phyloP scores from a whole-genome alignment of 30 jellyfish, hydroid and myxozoan species.

The Turritopsis dohrnii region DNA sequence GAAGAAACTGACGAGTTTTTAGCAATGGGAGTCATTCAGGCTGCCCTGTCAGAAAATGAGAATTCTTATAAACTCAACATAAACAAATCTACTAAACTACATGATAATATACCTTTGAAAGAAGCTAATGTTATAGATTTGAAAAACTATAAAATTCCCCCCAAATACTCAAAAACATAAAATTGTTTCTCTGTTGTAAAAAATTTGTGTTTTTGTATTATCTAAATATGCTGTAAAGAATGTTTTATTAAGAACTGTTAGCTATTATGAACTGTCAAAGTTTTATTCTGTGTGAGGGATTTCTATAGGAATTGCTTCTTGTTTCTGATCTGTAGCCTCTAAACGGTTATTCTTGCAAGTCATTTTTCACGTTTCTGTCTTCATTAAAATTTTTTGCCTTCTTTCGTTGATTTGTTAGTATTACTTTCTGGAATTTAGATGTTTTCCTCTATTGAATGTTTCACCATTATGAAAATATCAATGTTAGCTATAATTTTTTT shows the following conservation, averaged over 20 bases:
- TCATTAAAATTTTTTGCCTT: too few species aligned
- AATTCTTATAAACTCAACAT: slow-evolving; percentile 28
- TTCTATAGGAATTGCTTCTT: not conserved
- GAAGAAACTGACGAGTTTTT: slow-evolving; percentile 36
- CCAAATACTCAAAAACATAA: not conserved
- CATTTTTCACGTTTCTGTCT: too few species aligned
- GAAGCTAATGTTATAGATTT: slow-evolving; percentile 20
- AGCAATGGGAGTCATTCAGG: slow-evolving; percentile 27
- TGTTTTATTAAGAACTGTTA: too few species aligned
- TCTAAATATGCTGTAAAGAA: not conserved
- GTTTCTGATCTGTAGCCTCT: not conserved
- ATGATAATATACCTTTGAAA: slow-evolving; percentile 29
- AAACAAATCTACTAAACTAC: slow-evolving; percentile 26
- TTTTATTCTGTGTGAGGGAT: not conserved
- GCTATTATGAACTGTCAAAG: too few species aligned
- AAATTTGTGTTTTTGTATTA: not conserved
- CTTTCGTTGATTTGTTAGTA: too few species aligned
- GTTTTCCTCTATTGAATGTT: not conserved
- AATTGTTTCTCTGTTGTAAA: not conserved
- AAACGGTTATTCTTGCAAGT: not conserved
- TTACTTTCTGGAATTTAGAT: too few species aligned
- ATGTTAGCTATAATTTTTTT: not conserved
- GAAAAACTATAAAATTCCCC: slow-evolving; percentile 26
- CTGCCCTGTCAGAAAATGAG: not conserved
- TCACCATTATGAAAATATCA: not conserved